Evolutionary conservation across 2,888 invertebrate genomes (phyloP).

Genomic region (Apocheima hispidaria): DNA sequence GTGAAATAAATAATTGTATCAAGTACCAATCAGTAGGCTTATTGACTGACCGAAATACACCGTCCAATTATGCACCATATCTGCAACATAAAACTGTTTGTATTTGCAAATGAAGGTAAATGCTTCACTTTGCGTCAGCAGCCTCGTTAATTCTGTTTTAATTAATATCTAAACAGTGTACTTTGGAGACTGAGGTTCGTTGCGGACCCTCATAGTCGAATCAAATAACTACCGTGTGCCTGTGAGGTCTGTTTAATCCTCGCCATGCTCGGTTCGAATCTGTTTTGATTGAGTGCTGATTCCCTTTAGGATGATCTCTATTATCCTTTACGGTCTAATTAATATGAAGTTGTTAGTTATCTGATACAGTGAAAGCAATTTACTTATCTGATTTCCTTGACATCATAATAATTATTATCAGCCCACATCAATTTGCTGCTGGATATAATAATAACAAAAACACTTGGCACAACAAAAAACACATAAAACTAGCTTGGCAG

Average conservation of each 20-base stretch:
- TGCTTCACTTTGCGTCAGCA: slow-evolving; percentile 60
- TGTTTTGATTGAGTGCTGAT: slow-evolving; percentile 40
- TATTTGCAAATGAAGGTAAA: slow-evolving; percentile 62
- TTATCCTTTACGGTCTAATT: slow-evolving; percentile 10
- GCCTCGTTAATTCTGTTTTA: slow-evolving; percentile 64
- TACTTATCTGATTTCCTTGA: neutral
- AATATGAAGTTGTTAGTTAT: slow-evolving; percentile 6
- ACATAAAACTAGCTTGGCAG: no score
- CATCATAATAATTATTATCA: no score
- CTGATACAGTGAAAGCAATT: neutral
- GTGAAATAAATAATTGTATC: no score
- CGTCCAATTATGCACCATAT: slow-evolving; percentile 38
- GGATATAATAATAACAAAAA: no score
- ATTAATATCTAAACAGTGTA: slow-evolving; percentile 66
- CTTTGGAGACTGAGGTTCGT: slow-evolving; percentile 51
- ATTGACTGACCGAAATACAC: neutral
- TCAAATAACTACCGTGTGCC: slow-evolving; percentile 48
- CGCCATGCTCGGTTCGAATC: slow-evolving; percentile 35
- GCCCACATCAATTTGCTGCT: no score
- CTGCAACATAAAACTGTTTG: slow-evolving; percentile 50
- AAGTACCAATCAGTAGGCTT: no score
- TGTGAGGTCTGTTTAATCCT: slow-evolving; percentile 42
- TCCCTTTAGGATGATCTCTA: slow-evolving; percentile 34
- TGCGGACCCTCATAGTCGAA: slow-evolving; percentile 60
- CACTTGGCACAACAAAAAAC: no score